phyloP scores from a whole-genome alignment of 2,113 vertebrate genomes.

The Notiomystis cincta region DNA sequence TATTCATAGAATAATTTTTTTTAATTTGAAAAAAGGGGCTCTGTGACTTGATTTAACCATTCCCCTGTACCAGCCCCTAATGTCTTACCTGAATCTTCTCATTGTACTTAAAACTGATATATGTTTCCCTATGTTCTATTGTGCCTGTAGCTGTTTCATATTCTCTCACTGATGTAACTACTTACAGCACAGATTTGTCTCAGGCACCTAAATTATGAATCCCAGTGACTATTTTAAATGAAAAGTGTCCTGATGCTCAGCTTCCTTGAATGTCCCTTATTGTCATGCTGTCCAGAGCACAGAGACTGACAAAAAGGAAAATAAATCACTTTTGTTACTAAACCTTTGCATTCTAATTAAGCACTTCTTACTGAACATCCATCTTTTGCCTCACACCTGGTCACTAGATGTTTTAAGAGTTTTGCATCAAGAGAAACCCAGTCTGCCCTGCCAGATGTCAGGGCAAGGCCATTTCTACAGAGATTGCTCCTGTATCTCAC shows the following conservation, averaged over 20 bases:
- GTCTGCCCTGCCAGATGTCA: not conserved
- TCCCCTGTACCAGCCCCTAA: not conserved
- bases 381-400: not conserved
- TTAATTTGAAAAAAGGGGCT: not conserved
- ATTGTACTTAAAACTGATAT: not conserved
- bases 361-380: not conserved
- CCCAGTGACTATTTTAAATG: not conserved
- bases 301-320: not conserved
- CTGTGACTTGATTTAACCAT: not conserved
- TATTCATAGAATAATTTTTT: not conserved
- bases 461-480: not conserved
- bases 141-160: not conserved
- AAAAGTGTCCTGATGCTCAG: not conserved
- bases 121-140: not conserved
- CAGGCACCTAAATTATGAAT: not conserved
- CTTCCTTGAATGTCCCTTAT: not conserved
- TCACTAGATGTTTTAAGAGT: not conserved
- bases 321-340: not conserved
- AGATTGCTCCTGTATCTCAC: not conserved
- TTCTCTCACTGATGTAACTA: not conserved
- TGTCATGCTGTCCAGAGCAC: not conserved
- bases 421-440: not conserved
- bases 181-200: not conserved
- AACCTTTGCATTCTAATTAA: conserved; percentile 1
- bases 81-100: not conserved